Percentiles rank a stretch among this genome's conserved stretches.
Evolutionary conservation across 2,888 invertebrate genomes (phyloP).

Genomic region (Yponomeuta cagnagella): DNA sequence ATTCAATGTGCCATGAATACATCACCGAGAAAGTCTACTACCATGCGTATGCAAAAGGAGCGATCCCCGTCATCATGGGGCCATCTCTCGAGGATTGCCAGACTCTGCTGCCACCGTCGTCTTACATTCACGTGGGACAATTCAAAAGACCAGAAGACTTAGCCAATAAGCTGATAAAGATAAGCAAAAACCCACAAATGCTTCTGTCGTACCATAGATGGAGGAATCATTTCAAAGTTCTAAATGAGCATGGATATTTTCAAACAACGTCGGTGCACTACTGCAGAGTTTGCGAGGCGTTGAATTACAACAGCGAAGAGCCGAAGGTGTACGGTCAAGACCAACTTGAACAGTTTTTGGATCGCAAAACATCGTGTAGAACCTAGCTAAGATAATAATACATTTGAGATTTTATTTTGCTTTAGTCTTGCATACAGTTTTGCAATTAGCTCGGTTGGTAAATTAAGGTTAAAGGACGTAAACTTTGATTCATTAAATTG

Average conservation of each 20-base stretch:
- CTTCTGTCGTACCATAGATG: constrained; percentile 71
- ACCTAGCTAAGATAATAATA: neutral
- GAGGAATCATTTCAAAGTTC: constrained; percentile 72
- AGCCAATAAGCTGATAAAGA: constrained; percentile 64
- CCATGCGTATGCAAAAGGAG: constrained; percentile 77
- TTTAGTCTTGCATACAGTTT: too few relatives aligned
- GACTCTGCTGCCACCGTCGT: constrained; percentile 76
- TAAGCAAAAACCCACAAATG: constrained; percentile 52
- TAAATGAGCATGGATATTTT: constrained; percentile 83
- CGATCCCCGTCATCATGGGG: constrained; percentile 81
- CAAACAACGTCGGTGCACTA: constrained; percentile 75
- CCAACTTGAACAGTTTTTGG: constrained; percentile 16
- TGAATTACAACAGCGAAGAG: constrained; percentile 73
- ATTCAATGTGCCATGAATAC: constrained; percentile 81
- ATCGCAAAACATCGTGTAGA: constrained; percentile 5
- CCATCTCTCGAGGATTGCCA: constrained; percentile 62
- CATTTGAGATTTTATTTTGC: neutral
- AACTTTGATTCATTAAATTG: too few relatives aligned
- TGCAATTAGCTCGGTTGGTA: too few relatives aligned
- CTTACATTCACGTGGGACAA: constrained; percentile 77
- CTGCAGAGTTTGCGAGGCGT: constrained; percentile 81
- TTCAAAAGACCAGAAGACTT: constrained; percentile 66
- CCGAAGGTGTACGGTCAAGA: constrained; percentile 35
- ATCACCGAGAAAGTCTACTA: constrained; percentile 83
- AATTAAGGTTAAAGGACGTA: too few relatives aligned